A percentile compares a stretch with the other conserved stretches of the same genome.
These are phyloP conservation scores for Pyrgilauda ruficollis DNA, from an alignment of 2,113 vertebrate genomes.

Conservation along the genomic window DNA sequence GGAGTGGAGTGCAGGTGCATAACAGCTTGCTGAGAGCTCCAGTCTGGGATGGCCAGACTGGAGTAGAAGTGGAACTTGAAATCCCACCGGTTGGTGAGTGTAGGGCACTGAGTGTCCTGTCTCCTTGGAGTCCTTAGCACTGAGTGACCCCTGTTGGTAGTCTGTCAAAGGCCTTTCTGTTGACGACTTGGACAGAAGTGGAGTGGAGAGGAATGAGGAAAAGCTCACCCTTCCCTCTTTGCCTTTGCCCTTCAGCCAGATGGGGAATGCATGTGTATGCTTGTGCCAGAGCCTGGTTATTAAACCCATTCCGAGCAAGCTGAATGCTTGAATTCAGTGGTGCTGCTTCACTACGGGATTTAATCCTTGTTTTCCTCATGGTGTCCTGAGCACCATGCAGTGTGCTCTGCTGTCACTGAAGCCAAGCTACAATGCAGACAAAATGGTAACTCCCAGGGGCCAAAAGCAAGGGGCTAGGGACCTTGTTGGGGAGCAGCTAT, in stretches of 20 bases:
- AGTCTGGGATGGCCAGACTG: neutral
- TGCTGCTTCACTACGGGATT: neutral
- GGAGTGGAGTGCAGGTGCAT: neutral
- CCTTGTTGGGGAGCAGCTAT: accelerated
- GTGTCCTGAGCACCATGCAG: neutral
- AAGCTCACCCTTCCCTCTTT: neutral
- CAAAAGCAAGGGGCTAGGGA: neutral
- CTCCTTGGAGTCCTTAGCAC: neutral
- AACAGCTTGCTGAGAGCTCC: accelerated
- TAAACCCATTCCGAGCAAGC: neutral
- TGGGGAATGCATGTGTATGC: neutral
- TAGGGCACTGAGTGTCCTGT: accelerated
- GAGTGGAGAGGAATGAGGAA: neutral
- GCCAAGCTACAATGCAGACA: accelerated
- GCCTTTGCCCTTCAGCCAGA: neutral
- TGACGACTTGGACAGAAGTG: neutral
- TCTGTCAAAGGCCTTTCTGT: neutral
- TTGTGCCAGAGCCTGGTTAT: neutral
- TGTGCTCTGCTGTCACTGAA: neutral
- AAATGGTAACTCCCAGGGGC: neutral
- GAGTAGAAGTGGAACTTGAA: neutral
- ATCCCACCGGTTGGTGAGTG: neutral
- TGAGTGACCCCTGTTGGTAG: accelerated
- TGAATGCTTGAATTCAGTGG: neutral
- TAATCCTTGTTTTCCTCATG: neutral